These are phyloP conservation scores for Pelagia noctiluca DNA, from an alignment of 30 jellyfish, hydroid and myxozoan species.

Conservation along the genomic window DNA sequence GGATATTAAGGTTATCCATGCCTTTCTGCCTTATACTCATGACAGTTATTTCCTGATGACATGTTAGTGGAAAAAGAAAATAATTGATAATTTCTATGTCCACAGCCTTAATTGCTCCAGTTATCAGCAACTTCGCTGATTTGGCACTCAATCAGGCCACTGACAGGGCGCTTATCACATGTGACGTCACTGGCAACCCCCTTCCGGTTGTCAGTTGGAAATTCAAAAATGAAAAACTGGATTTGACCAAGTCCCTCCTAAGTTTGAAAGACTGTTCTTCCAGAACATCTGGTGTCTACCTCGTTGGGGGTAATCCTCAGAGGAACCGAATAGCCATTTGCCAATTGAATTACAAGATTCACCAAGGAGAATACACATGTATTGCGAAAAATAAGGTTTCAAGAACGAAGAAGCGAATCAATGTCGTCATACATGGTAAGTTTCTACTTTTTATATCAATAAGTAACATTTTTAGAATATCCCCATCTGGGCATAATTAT, in stretches of 20 bases:
- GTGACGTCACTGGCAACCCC: conserved; percentile 88
- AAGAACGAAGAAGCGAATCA: background rate
- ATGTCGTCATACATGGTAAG: conserved; percentile 49
- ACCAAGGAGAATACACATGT: conserved; percentile 80
- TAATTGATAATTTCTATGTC: background rate
- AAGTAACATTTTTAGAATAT: background rate
- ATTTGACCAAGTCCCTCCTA: background rate
- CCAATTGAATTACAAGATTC: conserved; percentile 46
- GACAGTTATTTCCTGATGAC: background rate
- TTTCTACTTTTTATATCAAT: background rate
- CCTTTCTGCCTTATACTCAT: background rate
- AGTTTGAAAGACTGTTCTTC: conserved; percentile 48
- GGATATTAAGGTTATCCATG: background rate
- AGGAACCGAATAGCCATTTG: conserved; percentile 51
- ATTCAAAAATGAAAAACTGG: conserved; percentile 18
- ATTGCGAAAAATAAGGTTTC: conserved; percentile 60
- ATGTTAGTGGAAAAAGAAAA: too few species aligned
- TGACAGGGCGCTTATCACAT: conserved; percentile 16
- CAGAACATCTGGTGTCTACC: conserved; percentile 60
- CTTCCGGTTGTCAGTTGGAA: conserved; percentile 76
- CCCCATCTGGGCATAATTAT: background rate
- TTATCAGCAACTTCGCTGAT: conserved; percentile 37
- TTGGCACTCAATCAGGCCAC: conserved; percentile 42
- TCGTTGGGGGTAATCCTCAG: background rate
- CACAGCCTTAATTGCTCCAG: conserved; percentile 70